Conservation (phyloP, 1,140 invertebrate species). For the Zaprionus ghesquierei region DNA sequence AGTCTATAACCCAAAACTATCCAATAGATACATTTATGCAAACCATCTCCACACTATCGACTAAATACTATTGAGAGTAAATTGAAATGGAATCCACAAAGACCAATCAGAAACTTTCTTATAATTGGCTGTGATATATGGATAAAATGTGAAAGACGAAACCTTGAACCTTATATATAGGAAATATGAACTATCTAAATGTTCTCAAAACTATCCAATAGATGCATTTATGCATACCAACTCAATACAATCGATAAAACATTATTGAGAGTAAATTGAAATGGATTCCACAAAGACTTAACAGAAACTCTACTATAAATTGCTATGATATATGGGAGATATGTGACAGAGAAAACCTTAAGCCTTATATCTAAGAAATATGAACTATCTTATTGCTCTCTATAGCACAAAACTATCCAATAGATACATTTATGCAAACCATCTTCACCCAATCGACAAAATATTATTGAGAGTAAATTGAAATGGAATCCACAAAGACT, state of each 20-base stretch:
- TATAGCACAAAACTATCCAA: not conserved
- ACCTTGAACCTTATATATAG: not conserved
- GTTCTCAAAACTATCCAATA: not conserved
- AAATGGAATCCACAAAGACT: no score
- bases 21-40: no score
- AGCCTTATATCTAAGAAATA: not conserved
- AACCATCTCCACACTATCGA: no score
- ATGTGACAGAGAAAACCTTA: not conserved
- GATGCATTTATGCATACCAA: not conserved
- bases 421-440: no score
- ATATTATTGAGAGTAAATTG: no score
- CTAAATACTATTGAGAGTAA: no score
- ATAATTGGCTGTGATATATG: not conserved
- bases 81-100: no score
- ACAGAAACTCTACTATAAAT: no score
- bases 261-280: not conserved
- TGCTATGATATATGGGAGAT: not conserved
- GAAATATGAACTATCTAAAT: no score
- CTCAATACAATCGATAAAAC: not conserved
- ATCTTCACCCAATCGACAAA: no score
- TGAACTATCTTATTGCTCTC: not conserved
- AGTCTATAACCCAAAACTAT: not conserved
- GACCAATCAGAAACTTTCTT: not conserved
- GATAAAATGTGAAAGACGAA: not conserved
- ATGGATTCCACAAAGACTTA: not conserved